Percentiles rank a stretch among this genome's conserved stretches.
phyloP scores from a whole-genome alignment of 2,888 invertebrate species.

The Andrena trimmerana region DNA sequence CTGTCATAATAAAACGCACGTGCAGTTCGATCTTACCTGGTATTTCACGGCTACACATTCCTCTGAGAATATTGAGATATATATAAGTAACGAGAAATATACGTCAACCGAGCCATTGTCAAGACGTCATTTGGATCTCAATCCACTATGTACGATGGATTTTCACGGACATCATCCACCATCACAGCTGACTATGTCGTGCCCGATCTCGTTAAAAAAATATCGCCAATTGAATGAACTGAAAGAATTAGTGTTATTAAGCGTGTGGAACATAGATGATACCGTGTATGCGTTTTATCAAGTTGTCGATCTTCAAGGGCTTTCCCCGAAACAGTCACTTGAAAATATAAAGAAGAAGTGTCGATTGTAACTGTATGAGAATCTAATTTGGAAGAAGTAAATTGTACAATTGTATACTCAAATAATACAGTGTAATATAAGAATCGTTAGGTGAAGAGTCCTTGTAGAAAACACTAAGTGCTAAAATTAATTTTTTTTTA shows the following conservation, averaged over 20 bases:
- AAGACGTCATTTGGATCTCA: constrained; percentile 32
- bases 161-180: neutral
- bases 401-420: too few relatives aligned
- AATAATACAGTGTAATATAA: too few relatives aligned
- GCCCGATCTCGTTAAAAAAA: constrained; percentile 7
- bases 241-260: constrained; percentile 21
- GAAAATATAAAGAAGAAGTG: neutral
- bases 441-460: too few relatives aligned
- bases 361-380: neutral
- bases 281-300: constrained; percentile 35
- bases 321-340: neutral
- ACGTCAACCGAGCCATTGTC: constrained; percentile 9
- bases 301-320: constrained; percentile 4
- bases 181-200: neutral
- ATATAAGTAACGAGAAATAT: constrained; percentile 24
- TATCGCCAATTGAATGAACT: neutral
- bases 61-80: neutral
- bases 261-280: constrained; percentile 27
- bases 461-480: too few relatives aligned
- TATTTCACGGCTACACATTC: neutral
- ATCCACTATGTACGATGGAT: neutral
- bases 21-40: constrained; percentile 27
- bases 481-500: too few relatives aligned
- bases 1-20: constrained; percentile 11
- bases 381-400: neutral